Conservation (phyloP, 1,140 invertebrate species). For the Drosophila ironensis region DNA sequence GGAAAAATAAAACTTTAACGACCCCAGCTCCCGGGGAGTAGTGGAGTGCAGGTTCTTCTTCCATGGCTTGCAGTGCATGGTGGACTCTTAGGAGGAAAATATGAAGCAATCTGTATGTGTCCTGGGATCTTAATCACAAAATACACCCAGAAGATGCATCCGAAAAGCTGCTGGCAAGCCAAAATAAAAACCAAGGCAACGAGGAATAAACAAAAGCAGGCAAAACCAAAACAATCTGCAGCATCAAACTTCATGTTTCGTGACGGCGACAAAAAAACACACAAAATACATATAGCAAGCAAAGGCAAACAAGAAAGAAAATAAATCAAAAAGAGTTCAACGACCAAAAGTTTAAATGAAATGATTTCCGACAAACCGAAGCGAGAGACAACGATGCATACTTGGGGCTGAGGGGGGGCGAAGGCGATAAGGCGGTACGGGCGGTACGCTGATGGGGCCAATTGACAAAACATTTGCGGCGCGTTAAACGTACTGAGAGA, state of each 20-base stretch:
- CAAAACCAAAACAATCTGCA: constrained; percentile 24
- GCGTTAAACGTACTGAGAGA: constrained; percentile 51
- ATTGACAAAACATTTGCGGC: constrained; percentile 41
- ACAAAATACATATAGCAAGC: constrained; percentile 1
- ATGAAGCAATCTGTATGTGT: background rate
- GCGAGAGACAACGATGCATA: background rate
- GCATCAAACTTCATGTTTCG: constrained; percentile 41
- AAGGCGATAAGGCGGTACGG: background rate
- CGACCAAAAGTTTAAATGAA: constrained; percentile 62
- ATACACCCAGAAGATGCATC: constrained; percentile 20
- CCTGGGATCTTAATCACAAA: background rate
- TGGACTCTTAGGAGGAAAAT: background rate
- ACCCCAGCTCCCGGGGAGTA: background rate
- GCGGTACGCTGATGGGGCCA: constrained; percentile 5
- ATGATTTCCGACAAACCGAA: background rate
- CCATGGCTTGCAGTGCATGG: no score
- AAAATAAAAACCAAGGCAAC: constrained; percentile 13
- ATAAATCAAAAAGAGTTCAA: constrained; percentile 78
- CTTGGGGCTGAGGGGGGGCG: background rate
- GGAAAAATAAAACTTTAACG: constrained; percentile 40
- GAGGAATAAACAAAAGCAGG: constrained; percentile 20
- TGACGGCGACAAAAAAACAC: constrained; percentile 33
- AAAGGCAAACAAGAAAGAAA: constrained; percentile 41
- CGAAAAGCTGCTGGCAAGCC: constrained; percentile 6
- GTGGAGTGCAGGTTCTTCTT: background rate